Conservation (phyloP, 2,888 invertebrate genomes). For the Ochropleura plecta region DNA sequence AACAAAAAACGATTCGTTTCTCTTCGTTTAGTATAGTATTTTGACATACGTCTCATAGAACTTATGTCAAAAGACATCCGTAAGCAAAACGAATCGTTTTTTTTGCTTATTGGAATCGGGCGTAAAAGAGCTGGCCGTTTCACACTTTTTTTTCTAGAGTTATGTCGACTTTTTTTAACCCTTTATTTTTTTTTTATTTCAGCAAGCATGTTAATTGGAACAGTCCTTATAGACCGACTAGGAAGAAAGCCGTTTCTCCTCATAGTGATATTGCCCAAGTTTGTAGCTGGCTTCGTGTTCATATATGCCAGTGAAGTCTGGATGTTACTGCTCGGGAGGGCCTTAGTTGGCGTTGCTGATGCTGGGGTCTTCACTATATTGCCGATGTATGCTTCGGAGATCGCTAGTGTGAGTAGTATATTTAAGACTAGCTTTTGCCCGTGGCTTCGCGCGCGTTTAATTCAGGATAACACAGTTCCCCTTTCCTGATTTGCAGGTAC, state of each 20-base stretch:
- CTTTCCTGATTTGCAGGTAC: too few relatives aligned
- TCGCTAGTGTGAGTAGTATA: slow-evolving; percentile 71
- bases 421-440: not conserved
- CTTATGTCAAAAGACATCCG: too few relatives aligned
- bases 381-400: slow-evolving; percentile 76
- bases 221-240: slow-evolving; percentile 72
- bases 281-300: slow-evolving; percentile 68
- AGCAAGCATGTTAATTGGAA: slow-evolving; percentile 70
- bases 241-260: slow-evolving; percentile 75
- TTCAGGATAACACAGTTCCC: too few relatives aligned
- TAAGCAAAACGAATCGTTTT: too few relatives aligned
- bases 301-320: slow-evolving; percentile 70
- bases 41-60: too few relatives aligned
- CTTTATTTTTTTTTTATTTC: slow-evolving; percentile 3
- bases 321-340: slow-evolving; percentile 71
- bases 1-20: too few relatives aligned
- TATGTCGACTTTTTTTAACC: not conserved
- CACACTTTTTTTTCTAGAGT: too few relatives aligned
- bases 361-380: slow-evolving; percentile 67
- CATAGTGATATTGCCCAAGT: slow-evolving; percentile 73
- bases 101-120: too few relatives aligned
- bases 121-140: too few relatives aligned
- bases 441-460: too few relatives aligned
- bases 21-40: too few relatives aligned
- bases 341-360: slow-evolving; percentile 69